Evolutionary conservation across 2,113 vertebrate species (phyloP).

Genomic region (Loxodonta africana): DNA sequence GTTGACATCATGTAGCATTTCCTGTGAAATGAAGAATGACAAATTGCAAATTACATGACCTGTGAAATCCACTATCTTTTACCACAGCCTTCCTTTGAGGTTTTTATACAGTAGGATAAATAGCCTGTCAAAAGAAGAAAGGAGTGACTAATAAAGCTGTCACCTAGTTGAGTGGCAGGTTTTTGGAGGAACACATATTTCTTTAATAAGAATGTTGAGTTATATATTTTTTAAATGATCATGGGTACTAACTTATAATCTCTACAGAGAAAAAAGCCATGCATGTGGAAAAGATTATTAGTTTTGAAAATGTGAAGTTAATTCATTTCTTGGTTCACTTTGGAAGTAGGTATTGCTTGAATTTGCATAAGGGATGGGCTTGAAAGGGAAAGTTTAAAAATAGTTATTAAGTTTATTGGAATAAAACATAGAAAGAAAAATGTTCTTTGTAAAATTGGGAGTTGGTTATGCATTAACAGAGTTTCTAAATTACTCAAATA

Average conservation of each 20-base stretch:
- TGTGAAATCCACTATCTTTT: conserved; percentile 68
- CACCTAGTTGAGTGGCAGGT: conserved; percentile 42
- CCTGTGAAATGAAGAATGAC: conserved; percentile 69
- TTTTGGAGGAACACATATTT: conserved; percentile 9
- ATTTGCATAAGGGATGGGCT: conserved; percentile 62
- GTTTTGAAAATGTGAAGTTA: conserved; percentile 75
- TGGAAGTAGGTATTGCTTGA: conserved; percentile 69
- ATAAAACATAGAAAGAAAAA: conserved; percentile 43
- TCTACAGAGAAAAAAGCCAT: conserved; percentile 57
- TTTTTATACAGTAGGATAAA: conserved; percentile 72
- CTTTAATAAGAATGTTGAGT: conserved; percentile 30
- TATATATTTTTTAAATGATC: background rate
- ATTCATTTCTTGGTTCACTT: conserved; percentile 66
- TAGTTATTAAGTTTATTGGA: conserved; percentile 47
- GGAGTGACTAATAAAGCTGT: conserved; percentile 49
- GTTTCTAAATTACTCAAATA: conserved; percentile 1
- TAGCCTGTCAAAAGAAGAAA: conserved; percentile 59
- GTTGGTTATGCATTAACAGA: background rate
- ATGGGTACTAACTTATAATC: background rate
- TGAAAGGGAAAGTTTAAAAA: conserved; percentile 66
- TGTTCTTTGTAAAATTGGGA: background rate
- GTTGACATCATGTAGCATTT: conserved; percentile 68
- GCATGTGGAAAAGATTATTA: conserved; percentile 54
- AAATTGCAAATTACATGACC: conserved; percentile 69
- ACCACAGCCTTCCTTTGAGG: conserved; percentile 40